Conservation (phyloP, 2,797 vertebrate genomes). For the Meda fulgida region DNA sequence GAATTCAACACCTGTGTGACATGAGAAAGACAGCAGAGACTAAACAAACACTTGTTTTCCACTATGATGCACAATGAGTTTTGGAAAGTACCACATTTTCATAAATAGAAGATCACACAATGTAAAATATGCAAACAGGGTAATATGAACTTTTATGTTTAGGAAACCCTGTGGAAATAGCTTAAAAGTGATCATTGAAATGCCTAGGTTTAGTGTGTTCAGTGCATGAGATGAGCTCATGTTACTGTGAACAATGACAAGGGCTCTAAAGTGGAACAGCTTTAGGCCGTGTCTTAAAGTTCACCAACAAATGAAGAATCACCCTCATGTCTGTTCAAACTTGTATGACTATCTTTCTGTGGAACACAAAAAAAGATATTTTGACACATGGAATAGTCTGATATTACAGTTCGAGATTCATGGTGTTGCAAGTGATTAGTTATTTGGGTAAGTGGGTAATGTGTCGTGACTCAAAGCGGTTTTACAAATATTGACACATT, state of each 20-base stretch:
- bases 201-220: not conserved
- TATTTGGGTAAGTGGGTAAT: not conserved
- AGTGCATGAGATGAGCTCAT: conserved; percentile 1
- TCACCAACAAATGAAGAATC: not conserved
- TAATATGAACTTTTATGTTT: not conserved
- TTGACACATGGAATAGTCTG: not conserved
- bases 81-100: not conserved
- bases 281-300: not conserved
- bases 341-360: not conserved
- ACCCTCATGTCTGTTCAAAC: not conserved
- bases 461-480: not conserved
- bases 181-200: not conserved
- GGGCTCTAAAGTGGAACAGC: not conserved
- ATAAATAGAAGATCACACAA: not conserved
- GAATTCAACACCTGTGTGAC: conserved; percentile 40
- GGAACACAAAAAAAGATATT: not conserved
- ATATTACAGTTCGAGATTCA: not conserved
- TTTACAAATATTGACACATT: not conserved
- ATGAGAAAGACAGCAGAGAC: not conserved
- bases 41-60: not conserved
- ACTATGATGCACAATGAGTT: conserved; percentile 9
- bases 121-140: not conserved
- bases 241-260: conserved; percentile 1
- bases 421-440: not conserved
- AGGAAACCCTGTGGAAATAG: not conserved